A percentile compares a stretch with the other conserved stretches of the same genome.
These are phyloP conservation scores for Threskiornis aethiopicus DNA, from an alignment of 2,797 vertebrate species.

Conservation along the genomic window DNA sequence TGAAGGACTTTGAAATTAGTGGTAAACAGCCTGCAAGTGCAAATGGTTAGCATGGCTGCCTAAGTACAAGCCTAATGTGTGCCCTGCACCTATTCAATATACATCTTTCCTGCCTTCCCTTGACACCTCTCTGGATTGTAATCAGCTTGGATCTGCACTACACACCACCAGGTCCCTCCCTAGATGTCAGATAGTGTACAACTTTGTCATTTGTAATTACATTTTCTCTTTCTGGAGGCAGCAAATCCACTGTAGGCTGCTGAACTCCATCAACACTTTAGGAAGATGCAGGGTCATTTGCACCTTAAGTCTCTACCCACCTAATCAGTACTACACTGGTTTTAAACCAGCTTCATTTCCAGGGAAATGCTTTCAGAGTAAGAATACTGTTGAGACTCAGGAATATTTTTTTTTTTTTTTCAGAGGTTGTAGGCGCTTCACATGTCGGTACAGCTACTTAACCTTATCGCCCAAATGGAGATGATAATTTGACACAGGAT, in stretches of 20 bases:
- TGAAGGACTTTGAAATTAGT: not conserved
- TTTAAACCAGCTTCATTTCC: not conserved
- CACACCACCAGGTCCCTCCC: not conserved
- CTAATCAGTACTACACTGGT: not conserved
- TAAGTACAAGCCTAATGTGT: not conserved
- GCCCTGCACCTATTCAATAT: not conserved
- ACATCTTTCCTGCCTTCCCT: not conserved
- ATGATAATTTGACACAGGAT: not conserved
- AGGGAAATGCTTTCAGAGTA: not conserved
- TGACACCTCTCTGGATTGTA: not conserved
- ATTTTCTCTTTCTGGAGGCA: not conserved
- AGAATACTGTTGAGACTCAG: not conserved
- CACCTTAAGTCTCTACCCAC: not conserved
- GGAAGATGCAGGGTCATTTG: fast-evolving
- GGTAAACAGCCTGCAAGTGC: not conserved
- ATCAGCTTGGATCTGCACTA: not conserved
- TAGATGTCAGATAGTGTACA: not conserved
- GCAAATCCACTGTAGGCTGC: not conserved
- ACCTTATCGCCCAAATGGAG: not conserved
- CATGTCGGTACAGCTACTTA: not conserved
- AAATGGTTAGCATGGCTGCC: not conserved
- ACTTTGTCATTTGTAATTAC: not conserved
- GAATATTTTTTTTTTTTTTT: not conserved
- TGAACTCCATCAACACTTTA: not conserved
- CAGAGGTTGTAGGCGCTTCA: not conserved